Percentiles rank a stretch among this genome's conserved stretches.
Evolutionary conservation across 2,113 vertebrate genomes (phyloP).

Genomic region (Panurus biarmicus): DNA sequence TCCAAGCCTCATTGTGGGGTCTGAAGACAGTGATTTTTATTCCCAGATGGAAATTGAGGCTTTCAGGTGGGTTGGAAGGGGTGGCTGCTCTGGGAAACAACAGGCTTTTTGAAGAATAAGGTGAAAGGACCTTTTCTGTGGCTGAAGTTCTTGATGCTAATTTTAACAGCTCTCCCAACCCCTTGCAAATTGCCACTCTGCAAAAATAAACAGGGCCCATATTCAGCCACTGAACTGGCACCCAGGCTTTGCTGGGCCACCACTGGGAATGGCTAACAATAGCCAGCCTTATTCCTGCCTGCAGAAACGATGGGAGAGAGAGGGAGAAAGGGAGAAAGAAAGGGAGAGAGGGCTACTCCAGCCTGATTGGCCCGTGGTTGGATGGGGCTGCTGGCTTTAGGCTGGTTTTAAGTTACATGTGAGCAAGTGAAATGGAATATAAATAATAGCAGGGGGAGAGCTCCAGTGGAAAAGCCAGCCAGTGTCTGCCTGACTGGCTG

Average conservation of each 20-base stretch:
- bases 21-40: background rate
- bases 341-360: background rate
- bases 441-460: slow-evolving; percentile 35
- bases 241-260: background rate
- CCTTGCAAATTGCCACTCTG: slow-evolving; percentile 59
- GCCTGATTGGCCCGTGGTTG: background rate
- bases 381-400: background rate
- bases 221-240: slow-evolving; percentile 35
- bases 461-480: slow-evolving; percentile 35
- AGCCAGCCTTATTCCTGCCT: background rate
- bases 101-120: slow-evolving; percentile 59
- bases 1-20: background rate
- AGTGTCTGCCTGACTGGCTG: slow-evolving; percentile 11
- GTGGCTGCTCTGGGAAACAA: slow-evolving; percentile 28
- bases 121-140: slow-evolving; percentile 62
- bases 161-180: slow-evolving; percentile 64
- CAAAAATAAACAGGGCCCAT: slow-evolving; percentile 68
- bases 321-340: background rate
- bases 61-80: background rate
- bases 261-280: slow-evolving; percentile 4
- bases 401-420: slow-evolving; percentile 60
- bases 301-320: background rate
- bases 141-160: slow-evolving; percentile 59
- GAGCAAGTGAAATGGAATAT: slow-evolving; percentile 53
- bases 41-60: background rate